Evolutionary conservation across 2,888 invertebrate genomes (phyloP).

Genomic region (Noctua janthe): DNA sequence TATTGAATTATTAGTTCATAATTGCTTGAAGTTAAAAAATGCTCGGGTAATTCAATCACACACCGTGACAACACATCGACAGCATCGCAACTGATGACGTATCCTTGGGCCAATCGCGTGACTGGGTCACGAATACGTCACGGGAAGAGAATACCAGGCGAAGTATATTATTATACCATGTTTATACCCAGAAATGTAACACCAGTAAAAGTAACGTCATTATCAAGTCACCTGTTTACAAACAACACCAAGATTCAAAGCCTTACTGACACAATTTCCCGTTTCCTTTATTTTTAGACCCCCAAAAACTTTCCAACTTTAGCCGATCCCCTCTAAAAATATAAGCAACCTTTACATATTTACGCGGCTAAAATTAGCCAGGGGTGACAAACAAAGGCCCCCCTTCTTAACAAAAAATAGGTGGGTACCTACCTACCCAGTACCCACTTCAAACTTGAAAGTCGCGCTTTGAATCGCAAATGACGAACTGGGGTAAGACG

Average conservation of each 20-base stretch:
- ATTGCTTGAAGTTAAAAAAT: too few species aligned
- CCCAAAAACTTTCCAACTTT: slow-evolving; percentile 23
- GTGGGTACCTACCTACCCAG: slow-evolving; percentile 21
- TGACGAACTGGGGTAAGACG: slow-evolving; percentile 75
- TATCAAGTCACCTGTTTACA: background rate
- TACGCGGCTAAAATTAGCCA: slow-evolving; percentile 45
- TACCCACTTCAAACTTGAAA: slow-evolving; percentile 71
- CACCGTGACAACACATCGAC: too few species aligned
- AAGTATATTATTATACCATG: too few species aligned
- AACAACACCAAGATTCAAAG: background rate
- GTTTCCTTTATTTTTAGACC: slow-evolving; percentile 11
- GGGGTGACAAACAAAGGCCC: slow-evolving; percentile 60
- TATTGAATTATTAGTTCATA: too few species aligned
- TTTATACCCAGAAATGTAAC: background rate
- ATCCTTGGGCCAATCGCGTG: too few species aligned
- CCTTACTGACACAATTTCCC: slow-evolving; percentile 10
- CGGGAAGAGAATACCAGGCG: too few species aligned
- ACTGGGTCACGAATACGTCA: too few species aligned
- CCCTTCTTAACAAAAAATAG: slow-evolving; percentile 65
- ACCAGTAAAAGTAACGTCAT: background rate
- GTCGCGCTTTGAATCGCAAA: slow-evolving; percentile 84
- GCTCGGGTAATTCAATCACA: too few species aligned
- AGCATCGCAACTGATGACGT: too few species aligned
- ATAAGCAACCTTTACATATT: slow-evolving; percentile 51
- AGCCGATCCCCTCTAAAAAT: slow-evolving; percentile 24